Conservation (phyloP, 1,140 invertebrate genomes). For the Heterodera schachtii region DNA sequence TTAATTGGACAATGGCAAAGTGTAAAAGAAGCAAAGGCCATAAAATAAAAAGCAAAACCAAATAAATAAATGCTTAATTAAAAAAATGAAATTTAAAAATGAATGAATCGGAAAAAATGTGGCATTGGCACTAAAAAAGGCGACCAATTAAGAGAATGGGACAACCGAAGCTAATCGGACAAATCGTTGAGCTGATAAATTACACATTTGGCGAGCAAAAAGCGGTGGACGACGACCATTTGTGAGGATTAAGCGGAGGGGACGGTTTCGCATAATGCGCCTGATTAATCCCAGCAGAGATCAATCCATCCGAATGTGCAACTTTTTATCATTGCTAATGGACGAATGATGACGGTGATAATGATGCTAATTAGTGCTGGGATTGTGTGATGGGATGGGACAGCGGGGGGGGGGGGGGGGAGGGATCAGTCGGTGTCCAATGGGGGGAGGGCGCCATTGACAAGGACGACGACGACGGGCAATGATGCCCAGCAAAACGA, state of each 20-base stretch:
- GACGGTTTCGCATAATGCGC: neutral
- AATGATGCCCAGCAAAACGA: neutral
- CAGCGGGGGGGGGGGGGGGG: neutral
- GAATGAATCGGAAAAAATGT: too few relatives aligned
- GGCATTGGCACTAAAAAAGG: too few relatives aligned
- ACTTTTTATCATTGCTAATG: neutral
- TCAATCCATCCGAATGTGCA: neutral
- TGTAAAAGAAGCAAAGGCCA: neutral
- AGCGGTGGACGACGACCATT: neutral
- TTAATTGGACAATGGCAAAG: neutral
- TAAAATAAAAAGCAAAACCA: too few relatives aligned
- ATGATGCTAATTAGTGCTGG: neutral
- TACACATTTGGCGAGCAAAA: neutral
- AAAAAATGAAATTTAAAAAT: too few relatives aligned
- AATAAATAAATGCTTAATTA: too few relatives aligned
- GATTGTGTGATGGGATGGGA: neutral
- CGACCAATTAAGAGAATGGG: too few relatives aligned
- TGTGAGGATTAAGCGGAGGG: neutral
- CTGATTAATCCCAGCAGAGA: neutral
- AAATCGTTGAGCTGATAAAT: neutral
- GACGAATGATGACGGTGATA: neutral
- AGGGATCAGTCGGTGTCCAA: neutral
- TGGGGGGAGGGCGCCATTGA: too few relatives aligned
- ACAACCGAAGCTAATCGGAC: too few relatives aligned
- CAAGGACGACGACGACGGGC: neutral